Evolutionary conservation across 1,140 invertebrate species (phyloP).

Genomic region (Drosophila subpulchrella): DNA sequence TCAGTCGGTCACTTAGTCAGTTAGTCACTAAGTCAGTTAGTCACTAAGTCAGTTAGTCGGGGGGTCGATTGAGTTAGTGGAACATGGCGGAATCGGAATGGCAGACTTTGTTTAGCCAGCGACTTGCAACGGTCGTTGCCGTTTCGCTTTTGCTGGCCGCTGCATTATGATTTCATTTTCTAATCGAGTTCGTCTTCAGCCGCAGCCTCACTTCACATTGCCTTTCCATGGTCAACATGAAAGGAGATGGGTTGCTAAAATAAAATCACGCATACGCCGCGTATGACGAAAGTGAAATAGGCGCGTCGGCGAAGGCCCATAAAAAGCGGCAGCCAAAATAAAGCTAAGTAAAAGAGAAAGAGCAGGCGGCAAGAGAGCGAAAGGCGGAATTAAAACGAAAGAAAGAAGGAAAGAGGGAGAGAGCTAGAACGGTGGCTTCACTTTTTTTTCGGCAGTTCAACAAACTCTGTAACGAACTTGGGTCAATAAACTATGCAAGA

Average conservation of each 20-base stretch:
- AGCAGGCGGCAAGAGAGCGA: conserved; percentile 33
- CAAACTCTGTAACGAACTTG: conserved; percentile 68
- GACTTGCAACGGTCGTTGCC: conserved; percentile 74
- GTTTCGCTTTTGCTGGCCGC: conserved; percentile 52
- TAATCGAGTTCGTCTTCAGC: conserved; percentile 58
- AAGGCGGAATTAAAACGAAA: conserved; percentile 30
- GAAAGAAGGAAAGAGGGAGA: conserved; percentile 36
- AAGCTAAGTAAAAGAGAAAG: conserved; percentile 40
- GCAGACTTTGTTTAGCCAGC: conserved; percentile 68
- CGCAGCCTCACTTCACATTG: conserved; percentile 46
- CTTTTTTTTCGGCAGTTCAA: conserved; percentile 77
- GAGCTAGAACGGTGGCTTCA: conserved; percentile 67
- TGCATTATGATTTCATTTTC: conserved; percentile 76
- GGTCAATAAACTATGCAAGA: conserved; percentile 74
- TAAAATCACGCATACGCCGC: conserved; percentile 77
- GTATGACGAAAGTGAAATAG: conserved; percentile 76
- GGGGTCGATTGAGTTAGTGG: conserved; percentile 46
- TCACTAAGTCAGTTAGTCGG: conserved; percentile 7
- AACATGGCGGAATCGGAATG: conserved; percentile 28
- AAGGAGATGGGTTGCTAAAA: conserved; percentile 47
- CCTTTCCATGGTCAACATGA: conserved; percentile 59
- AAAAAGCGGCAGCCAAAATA: conserved; percentile 29
- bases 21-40: conserved; percentile 19
- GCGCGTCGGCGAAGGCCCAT: conserved; percentile 35
- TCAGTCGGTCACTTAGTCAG: conserved; percentile 14